Evolutionary conservation across 23 tunicate genomes (phyloP), one percentile per base, ranked within the genome.

Genomic region (Corella eumyota): DNA sequence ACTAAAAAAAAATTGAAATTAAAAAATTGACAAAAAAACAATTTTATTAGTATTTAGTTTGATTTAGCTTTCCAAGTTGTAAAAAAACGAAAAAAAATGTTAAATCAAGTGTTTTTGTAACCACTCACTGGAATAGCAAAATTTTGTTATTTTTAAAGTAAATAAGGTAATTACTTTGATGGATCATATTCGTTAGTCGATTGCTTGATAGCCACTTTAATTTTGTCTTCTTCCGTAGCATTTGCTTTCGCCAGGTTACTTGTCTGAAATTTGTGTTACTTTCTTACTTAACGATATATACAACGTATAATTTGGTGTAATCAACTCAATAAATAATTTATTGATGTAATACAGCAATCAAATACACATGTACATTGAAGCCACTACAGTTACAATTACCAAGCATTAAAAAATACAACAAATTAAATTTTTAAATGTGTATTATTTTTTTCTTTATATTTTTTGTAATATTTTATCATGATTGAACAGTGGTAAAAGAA

Each of bases 211-310:
- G 81, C 81, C 11, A 85, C 95, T 51, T 77, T 85, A 4, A 85
- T 77, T 61, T 85, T 85, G 58, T 85, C 95, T 26, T 85, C 79
- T 50, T 85, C 95, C 5, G 95, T 71, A 22, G 85, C 95, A 61
- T 85, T 77, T 1, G 95, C 95, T 32, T 74, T 64, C 21, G 85
- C 85, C 9, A 85, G 70, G 52, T 85, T 81, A 50, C 81, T 70
- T 15, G 79, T 77, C 95, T 85, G 54, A n/a, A 36, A 62, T 13
- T 7, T 62, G 25, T 40, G 11, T 40, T 11, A 15, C 15, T 15
- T 9, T 9, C 15, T 40, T 40, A 9, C 13, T 40, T 40, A 15
- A 9, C 48, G 15, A 40, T 40, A 9, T 9, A 40, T 15, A 40
- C 13, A 40, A 40, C 13, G 13, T 11, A 40, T 40, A 40, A 40